phyloP scores from a whole-genome alignment of 2,797 vertebrate species.

The Sebastiscus albofasciatus region DNA sequence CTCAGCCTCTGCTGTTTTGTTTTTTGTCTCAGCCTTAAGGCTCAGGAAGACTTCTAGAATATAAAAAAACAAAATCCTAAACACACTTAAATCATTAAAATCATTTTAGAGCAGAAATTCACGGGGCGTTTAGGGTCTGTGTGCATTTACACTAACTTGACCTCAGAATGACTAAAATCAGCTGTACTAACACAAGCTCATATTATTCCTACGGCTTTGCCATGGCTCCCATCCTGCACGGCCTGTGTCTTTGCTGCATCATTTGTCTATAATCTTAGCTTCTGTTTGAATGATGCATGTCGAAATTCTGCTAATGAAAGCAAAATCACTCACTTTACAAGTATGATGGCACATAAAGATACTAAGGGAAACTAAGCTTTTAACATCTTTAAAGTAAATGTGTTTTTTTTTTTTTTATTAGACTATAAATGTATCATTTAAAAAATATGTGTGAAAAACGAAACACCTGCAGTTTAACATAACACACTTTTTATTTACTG shows the following conservation, averaged over 20 bases:
- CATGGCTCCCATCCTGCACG: conserved; percentile 66
- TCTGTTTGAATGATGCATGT: background rate
- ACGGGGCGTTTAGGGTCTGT: background rate
- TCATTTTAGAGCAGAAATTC: background rate
- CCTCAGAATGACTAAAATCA: background rate
- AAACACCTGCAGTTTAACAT: conserved; percentile 58
- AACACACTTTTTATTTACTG: background rate
- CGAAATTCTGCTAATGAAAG: background rate
- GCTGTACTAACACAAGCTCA: conserved; percentile 7
- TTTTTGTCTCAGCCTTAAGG: background rate
- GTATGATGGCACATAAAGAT: background rate
- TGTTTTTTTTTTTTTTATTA: background rate
- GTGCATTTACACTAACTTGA: conserved; percentile 11
- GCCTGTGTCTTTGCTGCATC: conserved; percentile 27
- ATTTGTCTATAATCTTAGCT: background rate
- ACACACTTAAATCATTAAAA: background rate
- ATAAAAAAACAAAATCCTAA: background rate
- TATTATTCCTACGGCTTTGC: conserved; percentile 21
- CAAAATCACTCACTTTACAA: background rate
- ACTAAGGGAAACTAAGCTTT: background rate
- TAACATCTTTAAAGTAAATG: background rate
- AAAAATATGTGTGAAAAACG: conserved; percentile 40
- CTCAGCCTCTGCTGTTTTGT: background rate
- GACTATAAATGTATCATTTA: background rate
- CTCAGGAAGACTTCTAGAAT: background rate